phyloP scores from a whole-genome alignment of 1,140 invertebrate genomes.

The Danaus melanippus region DNA sequence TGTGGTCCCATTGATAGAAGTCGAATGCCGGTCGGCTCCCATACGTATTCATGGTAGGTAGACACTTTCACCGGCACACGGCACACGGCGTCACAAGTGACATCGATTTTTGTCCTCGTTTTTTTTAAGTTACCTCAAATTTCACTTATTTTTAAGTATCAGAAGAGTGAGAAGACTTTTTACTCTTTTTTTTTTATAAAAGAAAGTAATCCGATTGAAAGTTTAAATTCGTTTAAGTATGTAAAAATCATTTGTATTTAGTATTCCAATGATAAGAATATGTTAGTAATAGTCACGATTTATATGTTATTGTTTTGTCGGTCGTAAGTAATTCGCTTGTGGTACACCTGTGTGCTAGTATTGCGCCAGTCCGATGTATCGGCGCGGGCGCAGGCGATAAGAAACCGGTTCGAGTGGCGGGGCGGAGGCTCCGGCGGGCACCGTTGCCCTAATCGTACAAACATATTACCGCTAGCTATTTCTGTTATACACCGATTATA shows the following conservation, averaged over 20 bases:
- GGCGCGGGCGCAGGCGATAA: slow-evolving; percentile 27
- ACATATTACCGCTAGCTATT: slow-evolving; percentile 44
- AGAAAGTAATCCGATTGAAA: no score
- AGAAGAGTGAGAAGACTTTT: no score
- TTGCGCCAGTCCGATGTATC: slow-evolving; percentile 38
- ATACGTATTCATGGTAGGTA: slow-evolving; percentile 36
- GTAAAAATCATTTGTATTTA: no score
- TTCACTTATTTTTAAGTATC: neutral
- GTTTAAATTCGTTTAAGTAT: no score
- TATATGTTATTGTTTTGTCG: no score
- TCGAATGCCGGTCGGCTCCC: slow-evolving; percentile 40
- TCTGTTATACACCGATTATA: slow-evolving; percentile 17
- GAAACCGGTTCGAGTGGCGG: slow-evolving; percentile 31
- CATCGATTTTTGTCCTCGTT: slow-evolving; percentile 46
- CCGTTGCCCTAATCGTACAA: slow-evolving; percentile 58
- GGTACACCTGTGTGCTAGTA: slow-evolving; percentile 50
- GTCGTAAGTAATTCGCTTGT: slow-evolving; percentile 9
- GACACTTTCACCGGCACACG: slow-evolving; percentile 51
- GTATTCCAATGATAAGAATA: no score
- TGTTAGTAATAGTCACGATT: no score
- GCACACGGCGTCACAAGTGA: slow-evolving; percentile 42
- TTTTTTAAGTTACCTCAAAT: slow-evolving; percentile 12
- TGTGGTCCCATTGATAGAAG: slow-evolving; percentile 49
- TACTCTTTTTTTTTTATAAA: no score
- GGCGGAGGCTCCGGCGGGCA: slow-evolving; percentile 28